Evolutionary conservation across 2,888 invertebrate genomes (phyloP).

Genomic region (Auanema sp.): DNA sequence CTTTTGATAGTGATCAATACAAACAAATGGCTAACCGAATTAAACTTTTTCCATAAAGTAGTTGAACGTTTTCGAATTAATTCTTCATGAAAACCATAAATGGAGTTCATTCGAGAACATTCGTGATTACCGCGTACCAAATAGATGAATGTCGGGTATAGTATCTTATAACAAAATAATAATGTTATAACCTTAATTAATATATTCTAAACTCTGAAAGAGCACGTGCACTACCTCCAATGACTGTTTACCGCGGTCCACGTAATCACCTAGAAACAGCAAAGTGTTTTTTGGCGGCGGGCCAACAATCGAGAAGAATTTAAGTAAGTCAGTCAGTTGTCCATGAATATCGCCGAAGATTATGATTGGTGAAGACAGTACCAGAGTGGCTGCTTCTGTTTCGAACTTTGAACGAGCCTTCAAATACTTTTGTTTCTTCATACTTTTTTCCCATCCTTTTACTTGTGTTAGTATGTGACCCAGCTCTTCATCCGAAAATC

Average conservation of each 20-base stretch:
- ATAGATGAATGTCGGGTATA: constrained; percentile 37
- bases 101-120: constrained; percentile 40
- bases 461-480: constrained; percentile 18
- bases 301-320: constrained; percentile 39
- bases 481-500: constrained; percentile 29
- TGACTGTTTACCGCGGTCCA: constrained; percentile 51
- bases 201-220: neutral
- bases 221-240: constrained; percentile 32
- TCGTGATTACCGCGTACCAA: constrained; percentile 58
- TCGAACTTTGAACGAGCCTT: neutral
- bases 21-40: constrained; percentile 16
- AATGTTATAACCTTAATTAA: constrained; percentile 37
- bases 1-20: too few species aligned
- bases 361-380: constrained; percentile 33
- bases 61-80: constrained; percentile 32
- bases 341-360: constrained; percentile 56
- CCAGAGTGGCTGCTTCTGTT: neutral
- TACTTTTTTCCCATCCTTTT: neutral
- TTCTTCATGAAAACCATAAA: constrained; percentile 47
- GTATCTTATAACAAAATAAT: constrained; percentile 52
- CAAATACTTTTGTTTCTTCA: neutral
- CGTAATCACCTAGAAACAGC: constrained; percentile 57
- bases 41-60: constrained; percentile 46
- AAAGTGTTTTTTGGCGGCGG: constrained; percentile 41
- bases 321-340: constrained; percentile 47